Base-by-base conservation (phyloP, 2,888 invertebrate species). In the Drosophila limbata region DNA sequence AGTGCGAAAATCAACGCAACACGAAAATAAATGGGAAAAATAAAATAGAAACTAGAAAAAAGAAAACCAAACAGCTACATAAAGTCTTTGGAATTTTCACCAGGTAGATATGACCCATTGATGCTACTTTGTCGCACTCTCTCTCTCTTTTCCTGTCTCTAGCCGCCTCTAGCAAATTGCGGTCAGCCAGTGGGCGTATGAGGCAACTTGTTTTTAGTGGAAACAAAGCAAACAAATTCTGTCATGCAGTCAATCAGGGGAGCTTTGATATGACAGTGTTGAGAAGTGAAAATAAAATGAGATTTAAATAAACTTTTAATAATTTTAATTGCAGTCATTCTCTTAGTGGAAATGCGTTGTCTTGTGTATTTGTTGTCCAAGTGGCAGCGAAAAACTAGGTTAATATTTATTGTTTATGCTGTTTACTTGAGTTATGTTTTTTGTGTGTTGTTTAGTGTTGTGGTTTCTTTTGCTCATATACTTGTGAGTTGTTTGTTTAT, bases 81-180 rank as follows among this genome's bases (percentile, higher is more conserved):
- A 72, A 59, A 68, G 69, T 60, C 60, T 51, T 73, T 75, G 86
- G 87, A 86, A 84, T 86, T 88, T 84, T 83, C 81, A 78, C 75
- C 88, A 81, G 84, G 84, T 88, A 77, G 50, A 59, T 31, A 47
- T 77, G 47, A 71, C 52, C 64, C 56, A 61, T 62, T 47, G 67
- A 50, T 51, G 40, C n/a, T 39, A 2, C 35, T 13, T 13, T 37
- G 17, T 15, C 21, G 2, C 35, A 8, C 33, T 31, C 31, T 19
- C 25, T 31, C 2, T 8, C n/a, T 25, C 25, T 13, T 5, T 5
- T 5, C 5, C 25, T 25, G 25, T 6, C 25, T 6, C n/a, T 28
- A 25, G 15, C 3, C 17, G 6, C 19, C 10, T 33, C 1, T 21
- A 17, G 2, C n/a, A 13, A 33, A 74, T 64, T 68, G 66, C 77